phyloP scores from a whole-genome alignment of 2,888 invertebrate species.

The Pyralis farinalis region DNA sequence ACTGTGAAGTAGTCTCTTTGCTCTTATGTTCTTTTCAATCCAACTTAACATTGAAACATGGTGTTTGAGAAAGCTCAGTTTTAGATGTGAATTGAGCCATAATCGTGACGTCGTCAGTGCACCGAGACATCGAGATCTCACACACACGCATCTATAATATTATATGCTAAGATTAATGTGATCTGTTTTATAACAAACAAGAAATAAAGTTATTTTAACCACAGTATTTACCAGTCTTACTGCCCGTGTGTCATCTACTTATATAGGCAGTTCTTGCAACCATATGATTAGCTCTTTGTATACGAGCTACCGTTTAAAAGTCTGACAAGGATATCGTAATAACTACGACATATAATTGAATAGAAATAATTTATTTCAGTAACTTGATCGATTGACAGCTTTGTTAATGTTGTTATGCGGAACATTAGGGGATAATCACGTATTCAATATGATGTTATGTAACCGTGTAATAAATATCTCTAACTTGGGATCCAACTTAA shows the following conservation, averaged over 20 bases:
- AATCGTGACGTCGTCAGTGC: no score
- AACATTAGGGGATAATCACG: slow-evolving; percentile 23
- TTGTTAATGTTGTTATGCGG: slow-evolving; percentile 19
- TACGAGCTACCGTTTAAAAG: slow-evolving; percentile 63
- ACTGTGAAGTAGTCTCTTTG: no score
- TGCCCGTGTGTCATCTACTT: slow-evolving; percentile 38
- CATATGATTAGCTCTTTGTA: slow-evolving; percentile 72
- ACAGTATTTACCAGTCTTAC: slow-evolving; percentile 11
- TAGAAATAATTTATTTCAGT: slow-evolving; percentile 25
- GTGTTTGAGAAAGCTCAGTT: no score
- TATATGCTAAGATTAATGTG: no score
- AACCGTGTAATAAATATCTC: no score
- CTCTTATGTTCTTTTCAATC: no score
- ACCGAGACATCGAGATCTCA: no score
- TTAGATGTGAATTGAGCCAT: no score
- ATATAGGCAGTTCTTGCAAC: slow-evolving; percentile 40
- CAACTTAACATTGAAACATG: no score
- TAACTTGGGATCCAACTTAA: no score
- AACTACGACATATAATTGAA: slow-evolving; percentile 41
- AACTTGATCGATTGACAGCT: slow-evolving; percentile 34
- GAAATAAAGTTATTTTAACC: no score
- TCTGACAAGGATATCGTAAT: slow-evolving; percentile 62
- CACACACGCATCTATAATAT: no score
- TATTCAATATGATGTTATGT: slow-evolving; percentile 28
- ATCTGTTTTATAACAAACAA: slow-evolving; percentile 2